phyloP scores from a whole-genome alignment of 30 jellyfish, hydroid and myxozoan species.

The Phacellophora camtschatica region DNA sequence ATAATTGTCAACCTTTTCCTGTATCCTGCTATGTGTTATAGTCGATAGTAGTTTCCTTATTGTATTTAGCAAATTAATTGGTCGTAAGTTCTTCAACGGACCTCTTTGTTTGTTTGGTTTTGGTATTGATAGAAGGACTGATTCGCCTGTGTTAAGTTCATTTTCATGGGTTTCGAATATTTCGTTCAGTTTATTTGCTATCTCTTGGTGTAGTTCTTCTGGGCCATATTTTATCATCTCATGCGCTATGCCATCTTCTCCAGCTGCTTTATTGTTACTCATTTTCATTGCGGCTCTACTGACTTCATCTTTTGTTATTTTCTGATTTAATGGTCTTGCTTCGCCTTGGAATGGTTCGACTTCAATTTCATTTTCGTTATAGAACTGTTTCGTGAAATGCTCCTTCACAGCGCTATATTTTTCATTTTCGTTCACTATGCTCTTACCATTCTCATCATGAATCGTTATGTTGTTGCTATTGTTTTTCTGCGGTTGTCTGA shows the following conservation, averaged over 20 bases:
- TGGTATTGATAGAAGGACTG: constrained; percentile 12
- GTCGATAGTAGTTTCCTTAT: constrained; percentile 21
- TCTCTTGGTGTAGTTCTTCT: constrained; percentile 33
- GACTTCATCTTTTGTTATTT: background rate
- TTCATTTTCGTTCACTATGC: background rate
- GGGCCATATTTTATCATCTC: constrained; percentile 50
- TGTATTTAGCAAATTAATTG: constrained; percentile 25
- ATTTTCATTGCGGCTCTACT: constrained; percentile 12
- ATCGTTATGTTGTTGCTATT: too few species aligned
- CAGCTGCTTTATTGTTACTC: constrained; percentile 1
- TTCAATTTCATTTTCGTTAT: background rate
- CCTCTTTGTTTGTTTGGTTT: constrained; percentile 27
- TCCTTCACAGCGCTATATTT: background rate
- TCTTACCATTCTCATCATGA: background rate
- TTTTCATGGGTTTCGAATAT: constrained; percentile 1
- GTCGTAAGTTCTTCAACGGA: constrained; percentile 8
- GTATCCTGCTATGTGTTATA: background rate
- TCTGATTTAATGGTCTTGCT: background rate
- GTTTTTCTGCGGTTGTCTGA: too few species aligned
- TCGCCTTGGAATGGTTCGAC: constrained; percentile 6
- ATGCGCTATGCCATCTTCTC: constrained; percentile 42
- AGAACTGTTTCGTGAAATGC: background rate
- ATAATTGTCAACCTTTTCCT: background rate
- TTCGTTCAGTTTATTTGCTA: constrained; percentile 17
- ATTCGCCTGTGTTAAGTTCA: constrained; percentile 17